Conservation (phyloP, 2,888 invertebrate species). For the Brachynemurus nebulosus region DNA sequence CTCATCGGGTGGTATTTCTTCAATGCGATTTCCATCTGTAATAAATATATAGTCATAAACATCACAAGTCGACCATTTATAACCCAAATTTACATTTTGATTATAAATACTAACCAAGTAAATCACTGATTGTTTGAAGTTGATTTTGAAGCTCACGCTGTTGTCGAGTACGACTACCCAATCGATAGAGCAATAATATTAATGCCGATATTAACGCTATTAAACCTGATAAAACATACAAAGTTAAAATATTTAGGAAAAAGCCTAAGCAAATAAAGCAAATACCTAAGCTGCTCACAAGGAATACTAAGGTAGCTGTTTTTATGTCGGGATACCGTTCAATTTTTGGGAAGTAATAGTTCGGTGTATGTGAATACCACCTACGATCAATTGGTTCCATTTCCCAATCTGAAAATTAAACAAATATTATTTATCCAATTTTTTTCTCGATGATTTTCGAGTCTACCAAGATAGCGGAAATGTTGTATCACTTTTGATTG, state of each 20-base stretch:
- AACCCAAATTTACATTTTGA: no score
- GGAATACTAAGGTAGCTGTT: conserved; percentile 48
- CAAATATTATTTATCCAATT: background rate
- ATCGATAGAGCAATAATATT: conserved; percentile 46
- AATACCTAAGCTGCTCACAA: conserved; percentile 46
- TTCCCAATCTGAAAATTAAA: conserved; percentile 35
- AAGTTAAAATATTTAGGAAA: background rate
- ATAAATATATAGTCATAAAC: no score
- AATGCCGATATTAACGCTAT: conserved; percentile 46
- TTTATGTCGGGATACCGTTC: conserved; percentile 50
- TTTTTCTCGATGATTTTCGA: no score
- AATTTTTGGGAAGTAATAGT: conserved; percentile 57
- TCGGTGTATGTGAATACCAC: conserved; percentile 52
- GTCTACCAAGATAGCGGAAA: no score
- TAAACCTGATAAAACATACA: conserved; percentile 29
- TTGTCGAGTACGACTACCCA: conserved; percentile 45
- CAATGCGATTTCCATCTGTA: conserved; percentile 34
- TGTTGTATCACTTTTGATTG: no score
- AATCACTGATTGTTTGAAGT: conserved; percentile 51
- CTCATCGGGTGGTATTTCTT: conserved; percentile 39
- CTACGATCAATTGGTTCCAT: conserved; percentile 37
- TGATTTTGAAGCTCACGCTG: conserved; percentile 50
- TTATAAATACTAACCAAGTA: conserved; percentile 39
- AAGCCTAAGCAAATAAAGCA: no score
- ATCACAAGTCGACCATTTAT: no score